Conservation (phyloP, 2,888 invertebrate genomes). For the Tortrix viridana region DNA sequence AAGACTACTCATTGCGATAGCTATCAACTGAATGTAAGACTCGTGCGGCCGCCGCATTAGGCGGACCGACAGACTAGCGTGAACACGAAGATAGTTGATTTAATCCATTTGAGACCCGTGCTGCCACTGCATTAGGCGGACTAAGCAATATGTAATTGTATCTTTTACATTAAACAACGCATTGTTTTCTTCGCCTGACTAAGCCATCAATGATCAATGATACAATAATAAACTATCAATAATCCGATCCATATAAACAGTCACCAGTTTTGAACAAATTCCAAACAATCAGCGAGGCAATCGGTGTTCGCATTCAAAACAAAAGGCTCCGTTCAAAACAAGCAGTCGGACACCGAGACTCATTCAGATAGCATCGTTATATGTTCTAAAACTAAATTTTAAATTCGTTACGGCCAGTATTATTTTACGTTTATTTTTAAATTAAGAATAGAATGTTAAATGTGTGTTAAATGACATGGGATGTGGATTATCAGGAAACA, state of each 20-base stretch:
- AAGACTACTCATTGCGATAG: too few species aligned
- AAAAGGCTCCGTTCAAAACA: conserved; percentile 52
- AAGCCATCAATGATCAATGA: conserved; percentile 1
- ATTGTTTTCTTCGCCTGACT: not conserved
- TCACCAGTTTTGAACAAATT: conserved; percentile 52
- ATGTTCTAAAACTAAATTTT: conserved; percentile 25
- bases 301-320: conserved; percentile 59
- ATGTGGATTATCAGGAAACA: conserved; percentile 60
- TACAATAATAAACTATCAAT: conserved; percentile 26
- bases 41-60: too few species aligned
- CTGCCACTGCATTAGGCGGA: too few species aligned
- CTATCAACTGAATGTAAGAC: too few species aligned
- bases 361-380: conserved; percentile 48
- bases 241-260: conserved; percentile 50
- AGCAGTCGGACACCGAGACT: conserved; percentile 53
- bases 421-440: conserved; percentile 13
- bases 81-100: too few species aligned
- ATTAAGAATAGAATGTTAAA: conserved; percentile 45
- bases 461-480: conserved; percentile 60
- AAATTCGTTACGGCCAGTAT: not conserved
- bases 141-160: too few species aligned
- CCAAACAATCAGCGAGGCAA: conserved; percentile 59
- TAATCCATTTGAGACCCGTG: too few species aligned
- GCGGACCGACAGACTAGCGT: too few species aligned
- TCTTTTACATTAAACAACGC: not conserved